Conservation (phyloP, 53 echinoderm and acorn worm genomes). For the Temnopleurus reevesii region DNA sequence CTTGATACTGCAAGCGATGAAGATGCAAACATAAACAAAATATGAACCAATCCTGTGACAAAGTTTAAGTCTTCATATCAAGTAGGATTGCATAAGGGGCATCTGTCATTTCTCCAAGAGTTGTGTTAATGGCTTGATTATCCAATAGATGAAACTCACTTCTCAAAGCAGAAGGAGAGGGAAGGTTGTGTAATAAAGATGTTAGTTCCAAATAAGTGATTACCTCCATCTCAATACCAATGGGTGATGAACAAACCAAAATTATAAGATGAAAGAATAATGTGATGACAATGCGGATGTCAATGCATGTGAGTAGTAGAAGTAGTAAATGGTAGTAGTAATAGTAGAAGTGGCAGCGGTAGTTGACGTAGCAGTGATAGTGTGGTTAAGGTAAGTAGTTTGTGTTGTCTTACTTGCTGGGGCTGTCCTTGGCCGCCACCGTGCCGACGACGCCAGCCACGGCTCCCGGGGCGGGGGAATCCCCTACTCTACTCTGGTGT, state of each 20-base stretch:
- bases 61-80: not conserved
- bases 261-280: not conserved
- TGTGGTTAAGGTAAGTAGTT: not conserved
- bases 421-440: constrained; percentile 21
- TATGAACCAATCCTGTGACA: not conserved
- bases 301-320: constrained; percentile 24
- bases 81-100: not conserved
- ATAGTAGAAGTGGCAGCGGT: constrained; percentile 36
- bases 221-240: not conserved
- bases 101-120: not conserved
- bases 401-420: constrained; percentile 58
- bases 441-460: not conserved
- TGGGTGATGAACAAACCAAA: constrained; percentile 3
- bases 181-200: not conserved
- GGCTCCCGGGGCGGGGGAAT: not conserved
- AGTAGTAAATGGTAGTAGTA: constrained; percentile 24
- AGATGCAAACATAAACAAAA: constrained; percentile 5
- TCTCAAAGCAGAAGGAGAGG: not conserved
- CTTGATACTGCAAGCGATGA: not conserved
- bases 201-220: constrained; percentile 14
- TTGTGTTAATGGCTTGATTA: not conserved
- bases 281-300: constrained; percentile 21
- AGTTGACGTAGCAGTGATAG: constrained; percentile 39
- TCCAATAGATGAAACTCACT: not conserved
- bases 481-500: constrained; percentile 27